phyloP scores from a whole-genome alignment of 2,113 vertebrate genomes.

The Ophiodon elongatus region DNA sequence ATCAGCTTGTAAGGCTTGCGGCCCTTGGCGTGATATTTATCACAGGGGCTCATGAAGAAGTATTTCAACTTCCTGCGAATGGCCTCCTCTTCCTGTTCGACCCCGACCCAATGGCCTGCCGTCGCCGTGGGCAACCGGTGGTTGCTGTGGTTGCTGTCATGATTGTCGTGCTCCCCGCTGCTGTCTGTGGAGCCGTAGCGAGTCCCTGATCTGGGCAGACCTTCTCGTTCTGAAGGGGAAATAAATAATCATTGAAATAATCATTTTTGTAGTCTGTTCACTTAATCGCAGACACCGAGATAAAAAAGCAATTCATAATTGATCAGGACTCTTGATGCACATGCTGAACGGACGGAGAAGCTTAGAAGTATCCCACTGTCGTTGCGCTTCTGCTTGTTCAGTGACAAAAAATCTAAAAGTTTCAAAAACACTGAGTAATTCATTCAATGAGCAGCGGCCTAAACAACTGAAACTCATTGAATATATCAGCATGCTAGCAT shows the following conservation, averaged over 20 bases:
- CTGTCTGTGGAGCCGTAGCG: constrained; percentile 70
- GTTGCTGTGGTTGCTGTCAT: constrained; percentile 39
- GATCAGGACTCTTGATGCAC: neutral
- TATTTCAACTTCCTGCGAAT: constrained; percentile 92
- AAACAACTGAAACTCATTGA: neutral
- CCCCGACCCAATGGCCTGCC: constrained; percentile 60
- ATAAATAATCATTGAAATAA: no score
- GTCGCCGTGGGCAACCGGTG: neutral
- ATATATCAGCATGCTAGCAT: neutral
- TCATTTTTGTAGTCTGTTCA: neutral
- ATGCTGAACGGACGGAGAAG: neutral
- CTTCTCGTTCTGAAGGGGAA: constrained; percentile 54
- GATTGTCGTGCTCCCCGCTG: constrained; percentile 49
- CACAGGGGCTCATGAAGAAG: constrained; percentile 96
- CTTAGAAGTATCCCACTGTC: neutral
- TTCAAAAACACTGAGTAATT: neutral
- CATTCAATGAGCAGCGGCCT: neutral
- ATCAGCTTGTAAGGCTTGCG: constrained; percentile 90
- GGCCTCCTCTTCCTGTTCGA: constrained; percentile 86
- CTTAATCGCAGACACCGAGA: neutral
- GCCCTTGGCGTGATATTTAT: constrained; percentile 93
- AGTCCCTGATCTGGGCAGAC: constrained; percentile 42
- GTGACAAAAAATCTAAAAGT: neutral
- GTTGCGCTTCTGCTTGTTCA: neutral
- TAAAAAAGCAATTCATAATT: neutral